Conservation (phyloP, 2,113 vertebrate genomes). For the Perccottus glenii region DNA sequence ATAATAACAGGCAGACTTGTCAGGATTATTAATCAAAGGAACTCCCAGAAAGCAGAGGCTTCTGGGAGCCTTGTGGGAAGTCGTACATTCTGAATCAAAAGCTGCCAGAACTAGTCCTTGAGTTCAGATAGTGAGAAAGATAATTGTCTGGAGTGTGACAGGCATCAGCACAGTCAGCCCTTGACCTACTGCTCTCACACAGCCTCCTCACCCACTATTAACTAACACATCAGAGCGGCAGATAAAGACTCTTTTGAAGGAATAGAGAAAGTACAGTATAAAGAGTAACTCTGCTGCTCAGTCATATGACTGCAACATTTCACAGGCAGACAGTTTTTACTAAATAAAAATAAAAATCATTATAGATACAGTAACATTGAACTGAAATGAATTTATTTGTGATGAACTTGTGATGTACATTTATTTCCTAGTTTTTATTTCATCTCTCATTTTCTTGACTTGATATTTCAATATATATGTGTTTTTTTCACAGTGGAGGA, state of each 20-base stretch:
- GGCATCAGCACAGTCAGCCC: constrained; percentile 26
- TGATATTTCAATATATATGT: too few relatives aligned
- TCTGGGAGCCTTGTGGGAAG: constrained; percentile 32
- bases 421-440: not conserved
- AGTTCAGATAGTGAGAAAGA: constrained; percentile 28
- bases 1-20: constrained; percentile 61
- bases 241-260: constrained; percentile 5
- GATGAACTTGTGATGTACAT: not conserved
- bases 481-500: too few relatives aligned
- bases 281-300: not conserved
- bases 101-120: constrained; percentile 1
- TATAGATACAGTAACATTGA: too few relatives aligned
- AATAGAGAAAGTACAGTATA: not conserved
- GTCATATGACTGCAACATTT: not conserved
- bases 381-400: not conserved
- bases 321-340: not conserved
- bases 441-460: too few relatives aligned
- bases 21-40: constrained; percentile 66
- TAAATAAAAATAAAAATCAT: too few relatives aligned
- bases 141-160: constrained; percentile 27
- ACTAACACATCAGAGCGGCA: constrained; percentile 11
- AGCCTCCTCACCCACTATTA: constrained; percentile 24
- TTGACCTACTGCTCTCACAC: constrained; percentile 33
- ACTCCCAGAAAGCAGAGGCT: constrained; percentile 40
- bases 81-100: constrained; percentile 47